These are phyloP conservation scores for Aleiodes leptofemur DNA, from an alignment of 2,888 invertebrate genomes.

Conservation along the genomic window DNA sequence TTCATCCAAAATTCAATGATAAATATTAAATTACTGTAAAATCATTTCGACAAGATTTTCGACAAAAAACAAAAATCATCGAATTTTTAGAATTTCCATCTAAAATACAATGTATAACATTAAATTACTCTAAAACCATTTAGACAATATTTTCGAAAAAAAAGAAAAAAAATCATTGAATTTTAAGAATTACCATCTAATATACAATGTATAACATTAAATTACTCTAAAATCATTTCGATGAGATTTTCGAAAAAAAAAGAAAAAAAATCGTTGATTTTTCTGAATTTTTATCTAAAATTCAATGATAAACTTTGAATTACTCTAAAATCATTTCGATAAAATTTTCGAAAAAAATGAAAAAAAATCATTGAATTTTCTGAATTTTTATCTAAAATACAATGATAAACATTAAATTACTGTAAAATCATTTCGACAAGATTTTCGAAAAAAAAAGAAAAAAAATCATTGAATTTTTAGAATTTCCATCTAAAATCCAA, in stretches of 20 bases:
- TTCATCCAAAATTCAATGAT: constrained; percentile 1
- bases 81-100: neutral
- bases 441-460: neutral
- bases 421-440: neutral
- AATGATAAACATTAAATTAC: constrained; percentile 13
- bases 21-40: constrained; percentile 14
- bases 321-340: constrained; percentile 2
- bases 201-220: too few relatives aligned
- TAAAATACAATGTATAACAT: neutral
- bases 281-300: constrained; percentile 5
- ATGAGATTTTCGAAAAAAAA: too few relatives aligned
- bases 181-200: too few relatives aligned
- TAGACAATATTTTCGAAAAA: too few relatives aligned
- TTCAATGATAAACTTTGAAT: constrained; percentile 2
- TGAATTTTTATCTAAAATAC: neutral
- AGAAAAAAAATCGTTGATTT: too few relatives aligned
- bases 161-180: too few relatives aligned
- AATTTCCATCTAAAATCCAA: constrained; percentile 2
- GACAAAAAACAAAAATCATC: neutral
- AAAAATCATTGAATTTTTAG: neutral
- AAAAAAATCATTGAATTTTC: neutral
- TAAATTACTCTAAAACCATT: constrained; percentile 18
- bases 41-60: neutral
- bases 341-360: neutral
- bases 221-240: too few relatives aligned